phyloP scores from a whole-genome alignment of 2,113 vertebrate genomes.

The Willisornis vidua region DNA sequence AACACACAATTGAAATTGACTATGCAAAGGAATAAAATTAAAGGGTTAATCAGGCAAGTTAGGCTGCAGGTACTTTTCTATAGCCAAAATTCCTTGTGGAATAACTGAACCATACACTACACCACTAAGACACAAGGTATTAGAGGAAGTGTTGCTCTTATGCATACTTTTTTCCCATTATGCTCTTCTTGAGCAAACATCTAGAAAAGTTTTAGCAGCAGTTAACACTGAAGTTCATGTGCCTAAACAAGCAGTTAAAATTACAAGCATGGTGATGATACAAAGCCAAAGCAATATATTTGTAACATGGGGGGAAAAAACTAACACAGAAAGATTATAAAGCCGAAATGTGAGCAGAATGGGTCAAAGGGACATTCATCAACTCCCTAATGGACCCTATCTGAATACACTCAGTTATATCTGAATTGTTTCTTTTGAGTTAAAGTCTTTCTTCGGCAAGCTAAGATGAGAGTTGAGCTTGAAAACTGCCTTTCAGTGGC shows the following conservation, averaged over 20 bases:
- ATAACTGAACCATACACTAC: not conserved
- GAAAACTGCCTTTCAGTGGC: not conserved
- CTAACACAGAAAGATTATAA: not conserved
- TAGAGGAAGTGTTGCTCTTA: not conserved
- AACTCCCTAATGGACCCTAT: not conserved
- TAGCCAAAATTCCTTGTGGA: not conserved
- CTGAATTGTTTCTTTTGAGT: not conserved
- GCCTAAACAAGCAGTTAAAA: not conserved
- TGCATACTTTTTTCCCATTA: accelerated
- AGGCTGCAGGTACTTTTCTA: not conserved
- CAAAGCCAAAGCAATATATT: not conserved
- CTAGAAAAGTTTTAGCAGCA: not conserved
- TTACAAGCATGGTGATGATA: not conserved
- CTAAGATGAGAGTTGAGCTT: not conserved
- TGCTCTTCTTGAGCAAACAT: not conserved
- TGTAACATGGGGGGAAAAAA: accelerated
- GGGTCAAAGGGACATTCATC: not conserved
- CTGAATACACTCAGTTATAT: not conserved
- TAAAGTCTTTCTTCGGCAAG: not conserved
- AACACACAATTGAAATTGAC: not conserved
- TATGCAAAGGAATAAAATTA: not conserved
- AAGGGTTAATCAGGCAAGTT: not conserved
- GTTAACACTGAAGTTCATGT: not conserved
- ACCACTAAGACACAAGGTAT: not conserved
- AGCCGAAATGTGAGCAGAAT: not conserved